Base-by-base conservation (phyloP, 2,888 invertebrate species). In the Lathronympha strigana region DNA sequence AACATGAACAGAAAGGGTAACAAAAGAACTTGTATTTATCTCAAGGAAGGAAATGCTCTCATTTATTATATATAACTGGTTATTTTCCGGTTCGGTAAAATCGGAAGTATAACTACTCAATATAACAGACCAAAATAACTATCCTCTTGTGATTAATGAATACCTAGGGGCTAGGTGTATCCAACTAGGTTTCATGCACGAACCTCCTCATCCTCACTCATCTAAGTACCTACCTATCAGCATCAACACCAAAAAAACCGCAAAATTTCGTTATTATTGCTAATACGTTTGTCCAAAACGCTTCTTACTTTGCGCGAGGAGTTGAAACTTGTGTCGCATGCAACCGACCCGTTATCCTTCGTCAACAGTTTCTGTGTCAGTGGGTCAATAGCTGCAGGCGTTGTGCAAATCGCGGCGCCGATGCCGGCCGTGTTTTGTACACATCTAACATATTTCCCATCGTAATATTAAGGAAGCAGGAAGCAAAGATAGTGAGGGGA, bases 331-430 rank as follows among this genome's bases (percentile, higher is more conserved):
- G 73, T 78, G 79, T 77, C 80, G 82, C 87, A 87, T 84, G 84
- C 84, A 77, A 84, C 78, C 72, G 78, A 86, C 83, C 85, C 77
- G 90, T 88, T 89, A 84, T 88, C 90, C 88, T 90, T 89, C 86
- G 75, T 67, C 70, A 38, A 62, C 54, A 43, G 68, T 84, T 87
- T 79, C 79, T 90, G 83, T 86, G 91, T 88, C 85, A 91, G 86
- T 90, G 67, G 91, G 91, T 90, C 91, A 90, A 88, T 89, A 89
- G 83, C 88, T 84, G 83, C 85, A 81, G 80, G 81, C 80, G 78
- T 79, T 83, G 87, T 80, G 84, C 86, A 82, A 84, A 83, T 83
- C 81, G 81, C 78, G 79, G 84, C 86, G 36, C 87, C 83, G 86
- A 85, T 82, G 53, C 55, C 36, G 45, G 51, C 28, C 54, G 36